These are phyloP conservation scores for Cettia cetti DNA, from an alignment of 2,113 vertebrate species.

Conservation along the genomic window DNA sequence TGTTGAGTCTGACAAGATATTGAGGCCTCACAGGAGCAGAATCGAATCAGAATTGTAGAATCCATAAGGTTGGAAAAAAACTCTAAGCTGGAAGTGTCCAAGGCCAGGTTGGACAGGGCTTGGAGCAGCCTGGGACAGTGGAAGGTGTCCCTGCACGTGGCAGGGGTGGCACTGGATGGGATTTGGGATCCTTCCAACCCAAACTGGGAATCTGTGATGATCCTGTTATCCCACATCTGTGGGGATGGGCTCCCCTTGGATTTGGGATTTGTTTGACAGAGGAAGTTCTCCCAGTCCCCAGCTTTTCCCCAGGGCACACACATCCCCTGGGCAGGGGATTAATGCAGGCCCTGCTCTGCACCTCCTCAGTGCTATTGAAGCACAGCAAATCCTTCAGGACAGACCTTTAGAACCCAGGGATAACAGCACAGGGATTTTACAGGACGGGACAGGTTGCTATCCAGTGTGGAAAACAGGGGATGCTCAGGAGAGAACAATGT, in stretches of 20 bases:
- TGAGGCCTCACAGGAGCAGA: neutral
- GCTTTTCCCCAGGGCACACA: neutral
- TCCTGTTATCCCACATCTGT: neutral
- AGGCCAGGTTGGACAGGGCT: neutral
- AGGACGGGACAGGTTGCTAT: neutral
- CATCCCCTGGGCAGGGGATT: neutral
- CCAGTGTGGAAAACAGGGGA: neutral
- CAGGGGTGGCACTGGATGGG: neutral
- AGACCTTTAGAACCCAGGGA: neutral
- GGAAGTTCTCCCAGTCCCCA: neutral
- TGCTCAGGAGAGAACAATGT: neutral
- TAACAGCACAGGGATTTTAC: neutral
- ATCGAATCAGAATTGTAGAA: neutral
- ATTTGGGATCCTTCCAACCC: neutral
- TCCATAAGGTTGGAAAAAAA: neutral
- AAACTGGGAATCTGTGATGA: neutral
- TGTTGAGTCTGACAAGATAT: fast-evolving
- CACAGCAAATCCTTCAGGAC: neutral
- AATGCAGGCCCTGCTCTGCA: neutral
- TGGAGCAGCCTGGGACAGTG: neutral
- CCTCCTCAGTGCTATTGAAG: fast-evolving
- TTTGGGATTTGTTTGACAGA: neutral
- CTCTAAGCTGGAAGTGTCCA: neutral
- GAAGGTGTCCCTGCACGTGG: neutral
- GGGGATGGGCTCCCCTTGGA: neutral